Evolutionary conservation across 2,888 invertebrate species (phyloP).

Genomic region (Tridacna gigas): DNA sequence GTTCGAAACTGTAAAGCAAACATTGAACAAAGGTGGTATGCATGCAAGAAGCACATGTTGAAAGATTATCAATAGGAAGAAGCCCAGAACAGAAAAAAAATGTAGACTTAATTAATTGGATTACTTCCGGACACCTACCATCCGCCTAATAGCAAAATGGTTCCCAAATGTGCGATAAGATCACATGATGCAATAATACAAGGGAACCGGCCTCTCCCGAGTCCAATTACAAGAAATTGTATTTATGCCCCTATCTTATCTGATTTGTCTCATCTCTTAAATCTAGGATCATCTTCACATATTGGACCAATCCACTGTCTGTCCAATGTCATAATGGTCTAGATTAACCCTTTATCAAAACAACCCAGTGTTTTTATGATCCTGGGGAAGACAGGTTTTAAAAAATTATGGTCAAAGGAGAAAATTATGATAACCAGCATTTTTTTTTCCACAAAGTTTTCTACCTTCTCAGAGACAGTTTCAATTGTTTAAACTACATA

Average conservation of each 20-base stretch:
- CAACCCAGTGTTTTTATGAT: too few species aligned
- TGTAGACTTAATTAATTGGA: background rate
- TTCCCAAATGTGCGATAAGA: constrained; percentile 15
- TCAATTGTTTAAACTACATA: too few species aligned
- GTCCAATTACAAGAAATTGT: constrained; percentile 11
- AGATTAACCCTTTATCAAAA: too few species aligned
- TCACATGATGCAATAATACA: constrained; percentile 13
- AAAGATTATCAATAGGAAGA: background rate
- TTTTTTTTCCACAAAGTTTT: too few species aligned
- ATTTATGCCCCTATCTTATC: constrained; percentile 5
- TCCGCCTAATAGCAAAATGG: background rate
- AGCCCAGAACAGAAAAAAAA: background rate
- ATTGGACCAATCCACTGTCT: constrained; percentile 8
- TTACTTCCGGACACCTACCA: background rate
- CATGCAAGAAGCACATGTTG: background rate
- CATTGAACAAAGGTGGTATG: background rate
- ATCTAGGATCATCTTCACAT: background rate
- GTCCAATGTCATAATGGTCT: too few species aligned
- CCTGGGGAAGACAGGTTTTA: too few species aligned
- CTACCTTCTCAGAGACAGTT: too few species aligned
- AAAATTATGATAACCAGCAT: too few species aligned
- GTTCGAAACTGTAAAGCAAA: background rate
- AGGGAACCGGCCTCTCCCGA: background rate
- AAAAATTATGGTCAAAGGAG: too few species aligned
- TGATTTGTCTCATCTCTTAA: background rate